Conservation (phyloP, 2,113 vertebrate genomes). For the Boulengeromyrus knoepffleri region DNA sequence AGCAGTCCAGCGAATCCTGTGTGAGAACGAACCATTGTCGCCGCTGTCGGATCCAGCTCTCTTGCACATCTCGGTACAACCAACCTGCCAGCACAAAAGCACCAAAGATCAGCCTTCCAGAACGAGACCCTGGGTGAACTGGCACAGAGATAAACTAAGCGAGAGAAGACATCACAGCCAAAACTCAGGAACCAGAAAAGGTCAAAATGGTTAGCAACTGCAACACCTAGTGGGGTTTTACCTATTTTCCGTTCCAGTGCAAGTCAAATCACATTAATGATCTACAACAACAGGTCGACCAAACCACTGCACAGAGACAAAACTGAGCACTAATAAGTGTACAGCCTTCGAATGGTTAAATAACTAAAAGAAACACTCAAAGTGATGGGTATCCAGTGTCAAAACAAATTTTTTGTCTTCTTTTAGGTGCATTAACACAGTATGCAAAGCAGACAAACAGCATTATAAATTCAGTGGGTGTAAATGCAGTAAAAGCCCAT, state of each 20-base stretch:
- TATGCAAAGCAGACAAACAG: not conserved
- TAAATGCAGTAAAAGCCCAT: not conserved
- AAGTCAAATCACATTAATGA: conserved; percentile 1
- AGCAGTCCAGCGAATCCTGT: conserved; percentile 86
- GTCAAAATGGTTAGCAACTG: not conserved
- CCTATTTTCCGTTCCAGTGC: not conserved
- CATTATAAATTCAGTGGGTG: not conserved
- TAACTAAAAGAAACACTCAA: not conserved
- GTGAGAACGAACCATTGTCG: conserved; percentile 92
- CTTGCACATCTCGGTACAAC: conserved; percentile 79
- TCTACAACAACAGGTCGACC: not conserved
- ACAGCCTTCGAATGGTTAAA: not conserved
- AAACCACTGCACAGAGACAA: not conserved
- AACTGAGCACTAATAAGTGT: not conserved
- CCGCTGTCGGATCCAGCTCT: conserved; percentile 80
- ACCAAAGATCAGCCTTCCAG: conserved; percentile 1
- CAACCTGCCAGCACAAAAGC: conserved; percentile 64
- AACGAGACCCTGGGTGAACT: not conserved
- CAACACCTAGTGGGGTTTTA: not conserved
- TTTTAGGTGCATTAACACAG: not conserved
- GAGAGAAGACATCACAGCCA: not conserved
- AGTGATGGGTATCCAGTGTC: not conserved
- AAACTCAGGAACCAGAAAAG: not conserved
- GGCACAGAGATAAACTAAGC: not conserved
- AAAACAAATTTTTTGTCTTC: not conserved